phyloP scores from a whole-genome alignment of 2,888 invertebrate genomes.

The Allophyes oxyacanthae region DNA sequence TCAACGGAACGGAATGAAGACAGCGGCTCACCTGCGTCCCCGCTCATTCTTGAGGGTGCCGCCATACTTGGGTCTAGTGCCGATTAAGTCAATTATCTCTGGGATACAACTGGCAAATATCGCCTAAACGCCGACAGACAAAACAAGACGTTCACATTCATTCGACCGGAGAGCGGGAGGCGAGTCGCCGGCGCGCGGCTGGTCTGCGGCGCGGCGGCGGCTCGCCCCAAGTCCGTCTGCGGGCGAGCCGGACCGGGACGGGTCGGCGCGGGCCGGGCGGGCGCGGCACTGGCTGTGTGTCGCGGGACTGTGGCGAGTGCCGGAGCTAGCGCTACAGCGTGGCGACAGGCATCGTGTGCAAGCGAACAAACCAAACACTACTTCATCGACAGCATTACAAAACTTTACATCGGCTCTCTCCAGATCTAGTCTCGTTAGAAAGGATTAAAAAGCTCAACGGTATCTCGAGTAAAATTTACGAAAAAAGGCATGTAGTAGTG shows the following conservation, averaged over 20 bases:
- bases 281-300: constrained; percentile 88
- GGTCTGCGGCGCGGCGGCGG: constrained; percentile 50
- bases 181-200: constrained; percentile 59
- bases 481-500: constrained; percentile 89
- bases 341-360: constrained; percentile 90
- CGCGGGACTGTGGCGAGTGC: constrained; percentile 89
- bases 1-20: constrained; percentile 90
- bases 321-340: constrained; percentile 90
- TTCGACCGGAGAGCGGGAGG: constrained; percentile 72
- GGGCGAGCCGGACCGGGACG: constrained; percentile 49
- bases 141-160: constrained; percentile 90
- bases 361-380: constrained; percentile 90
- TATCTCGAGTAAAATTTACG: constrained; percentile 88
- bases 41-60: constrained; percentile 99
- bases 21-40: constrained; percentile 99
- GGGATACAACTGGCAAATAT: constrained; percentile 99
- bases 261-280: constrained; percentile 51
- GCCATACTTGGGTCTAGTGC: constrained; percentile 99
- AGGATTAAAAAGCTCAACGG: constrained; percentile 89
- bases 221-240: constrained; percentile 54
- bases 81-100: constrained; percentile 99
- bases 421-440: constrained; percentile 89
- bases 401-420: constrained; percentile 89
- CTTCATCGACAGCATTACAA: constrained; percentile 89
- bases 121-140: constrained; percentile 95